Conservation (phyloP, 2,888 invertebrate genomes). For the Bombylius discolor region DNA sequence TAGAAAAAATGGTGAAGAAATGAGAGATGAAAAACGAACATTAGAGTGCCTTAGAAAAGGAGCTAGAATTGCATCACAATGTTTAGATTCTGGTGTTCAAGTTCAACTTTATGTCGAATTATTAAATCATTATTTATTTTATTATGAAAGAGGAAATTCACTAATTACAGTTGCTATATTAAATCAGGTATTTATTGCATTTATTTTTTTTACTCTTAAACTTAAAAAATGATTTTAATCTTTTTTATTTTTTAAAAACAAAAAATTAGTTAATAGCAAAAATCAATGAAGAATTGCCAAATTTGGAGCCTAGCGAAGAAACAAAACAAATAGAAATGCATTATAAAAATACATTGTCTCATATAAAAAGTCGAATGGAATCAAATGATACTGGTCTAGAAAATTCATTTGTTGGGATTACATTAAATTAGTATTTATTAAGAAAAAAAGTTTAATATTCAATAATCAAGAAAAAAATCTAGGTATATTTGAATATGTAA, state of each 20-base stretch:
- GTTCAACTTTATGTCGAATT: slow-evolving; percentile 92
- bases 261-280: slow-evolving; percentile 67
- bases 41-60: slow-evolving; percentile 93
- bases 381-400: slow-evolving; percentile 33
- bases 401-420: slow-evolving; percentile 35
- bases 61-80: slow-evolving; percentile 88
- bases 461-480: no score
- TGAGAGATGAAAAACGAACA: slow-evolving; percentile 82
- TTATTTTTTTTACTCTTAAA: no score
- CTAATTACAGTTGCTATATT: slow-evolving; percentile 43
- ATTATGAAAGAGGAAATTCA: slow-evolving; percentile 76
- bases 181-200: slow-evolving; percentile 37
- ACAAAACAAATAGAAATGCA: slow-evolving; percentile 94
- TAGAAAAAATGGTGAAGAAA: slow-evolving; percentile 41
- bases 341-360: slow-evolving; percentile 79
- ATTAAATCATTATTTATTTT: slow-evolving; percentile 84
- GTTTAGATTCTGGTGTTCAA: slow-evolving; percentile 94
- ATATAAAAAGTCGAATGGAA: slow-evolving; percentile 52
- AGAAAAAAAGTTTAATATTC: no score
- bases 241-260: slow-evolving; percentile 10
- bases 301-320: slow-evolving; percentile 88
- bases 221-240: no score
- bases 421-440: not conserved
- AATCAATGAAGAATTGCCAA: slow-evolving; percentile 85
- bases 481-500: no score